Evolutionary conservation across 2,113 vertebrate species (phyloP).

Genomic region (Dromas ardeola): DNA sequence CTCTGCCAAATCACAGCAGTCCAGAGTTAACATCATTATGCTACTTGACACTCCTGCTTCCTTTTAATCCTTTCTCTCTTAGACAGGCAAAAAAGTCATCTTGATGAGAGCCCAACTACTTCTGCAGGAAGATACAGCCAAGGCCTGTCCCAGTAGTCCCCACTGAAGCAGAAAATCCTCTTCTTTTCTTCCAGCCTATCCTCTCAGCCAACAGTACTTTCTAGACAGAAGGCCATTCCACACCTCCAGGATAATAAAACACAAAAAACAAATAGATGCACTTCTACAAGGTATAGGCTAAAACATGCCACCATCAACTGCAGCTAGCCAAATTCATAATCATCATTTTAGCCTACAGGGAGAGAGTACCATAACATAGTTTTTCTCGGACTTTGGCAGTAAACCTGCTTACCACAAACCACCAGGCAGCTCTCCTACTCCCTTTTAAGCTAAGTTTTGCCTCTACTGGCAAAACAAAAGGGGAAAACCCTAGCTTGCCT

Average conservation of each 20-base stretch:
- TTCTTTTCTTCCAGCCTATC: not conserved
- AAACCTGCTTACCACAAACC: not conserved
- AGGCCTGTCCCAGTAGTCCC: not conserved
- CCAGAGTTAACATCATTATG: not conserved
- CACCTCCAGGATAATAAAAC: not conserved
- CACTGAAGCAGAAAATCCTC: not conserved
- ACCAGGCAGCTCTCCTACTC: not conserved
- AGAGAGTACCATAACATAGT: fast-evolving
- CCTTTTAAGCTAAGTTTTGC: not conserved
- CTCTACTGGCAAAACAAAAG: not conserved
- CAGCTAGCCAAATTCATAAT: not conserved
- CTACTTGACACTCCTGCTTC: not conserved
- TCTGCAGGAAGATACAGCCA: not conserved
- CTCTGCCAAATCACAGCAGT: not conserved
- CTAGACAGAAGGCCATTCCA: not conserved
- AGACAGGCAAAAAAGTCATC: not conserved
- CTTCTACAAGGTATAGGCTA: not conserved
- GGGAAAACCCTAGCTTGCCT: not conserved
- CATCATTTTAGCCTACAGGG: too few species aligned
- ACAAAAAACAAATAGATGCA: not conserved
- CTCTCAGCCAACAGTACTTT: not conserved
- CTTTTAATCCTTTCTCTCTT: not conserved
- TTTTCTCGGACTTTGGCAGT: not conserved
- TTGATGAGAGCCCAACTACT: not conserved
- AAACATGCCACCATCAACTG: not conserved